Conservation (phyloP, 2,113 vertebrate genomes). For the Grallaria varia region DNA sequence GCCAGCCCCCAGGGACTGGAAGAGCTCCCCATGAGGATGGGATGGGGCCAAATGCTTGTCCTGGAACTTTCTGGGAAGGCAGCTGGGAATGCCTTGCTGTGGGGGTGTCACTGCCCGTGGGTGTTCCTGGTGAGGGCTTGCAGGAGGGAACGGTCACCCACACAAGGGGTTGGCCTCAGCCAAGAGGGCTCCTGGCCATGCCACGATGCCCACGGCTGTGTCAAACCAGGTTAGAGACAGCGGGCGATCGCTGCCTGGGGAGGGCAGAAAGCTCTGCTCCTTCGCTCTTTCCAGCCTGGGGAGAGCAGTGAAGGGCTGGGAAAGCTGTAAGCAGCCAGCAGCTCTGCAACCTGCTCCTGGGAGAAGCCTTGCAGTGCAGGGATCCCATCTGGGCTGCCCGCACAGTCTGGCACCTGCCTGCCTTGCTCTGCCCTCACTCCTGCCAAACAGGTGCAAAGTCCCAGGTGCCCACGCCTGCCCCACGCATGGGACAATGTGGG, state of each 20-base stretch:
- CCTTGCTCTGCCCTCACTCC: not conserved
- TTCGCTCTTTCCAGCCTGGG: not conserved
- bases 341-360: not conserved
- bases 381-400: not conserved
- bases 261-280: not conserved
- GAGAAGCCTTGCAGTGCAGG: not conserved
- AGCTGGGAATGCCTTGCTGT: not conserved
- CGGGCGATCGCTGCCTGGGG: not conserved
- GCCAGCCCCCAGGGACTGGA: not conserved
- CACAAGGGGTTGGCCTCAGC: not conserved
- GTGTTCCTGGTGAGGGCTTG: not conserved
- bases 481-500: rapidly evolving
- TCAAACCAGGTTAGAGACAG: not conserved
- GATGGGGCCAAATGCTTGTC: not conserved
- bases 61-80: not conserved
- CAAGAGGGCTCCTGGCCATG: not conserved
- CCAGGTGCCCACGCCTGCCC: rapidly evolving
- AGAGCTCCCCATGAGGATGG: rapidly evolving
- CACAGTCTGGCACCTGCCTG: not conserved
- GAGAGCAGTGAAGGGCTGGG: not conserved
- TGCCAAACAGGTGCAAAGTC: not conserved
- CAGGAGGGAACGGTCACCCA: rapidly evolving
- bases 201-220: not conserved
- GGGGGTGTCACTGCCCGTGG: not conserved
- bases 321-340: not conserved